Percentiles rank a stretch among this genome's conserved stretches.
Evolutionary conservation across 2,888 invertebrate genomes (phyloP).

Genomic region (Chorisops tibialis): DNA sequence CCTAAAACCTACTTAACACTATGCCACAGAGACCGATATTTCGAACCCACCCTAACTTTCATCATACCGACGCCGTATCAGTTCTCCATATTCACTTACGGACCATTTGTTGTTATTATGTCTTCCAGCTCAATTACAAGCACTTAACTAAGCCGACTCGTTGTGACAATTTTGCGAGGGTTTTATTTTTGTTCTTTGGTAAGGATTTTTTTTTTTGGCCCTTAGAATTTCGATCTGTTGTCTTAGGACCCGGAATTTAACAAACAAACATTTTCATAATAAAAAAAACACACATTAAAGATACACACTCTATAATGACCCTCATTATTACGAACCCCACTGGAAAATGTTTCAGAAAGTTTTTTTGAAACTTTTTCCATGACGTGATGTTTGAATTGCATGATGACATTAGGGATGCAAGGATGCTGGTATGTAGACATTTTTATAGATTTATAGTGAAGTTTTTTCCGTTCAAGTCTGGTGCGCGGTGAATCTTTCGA

Average conservation of each 20-base stretch:
- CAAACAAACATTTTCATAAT: constrained; percentile 12
- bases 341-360: background rate
- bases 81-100: background rate
- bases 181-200: too few species aligned
- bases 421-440: constrained; percentile 4
- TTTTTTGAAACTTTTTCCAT: background rate
- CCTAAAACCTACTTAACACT: background rate
- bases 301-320: constrained; percentile 15
- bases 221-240: constrained; percentile 23
- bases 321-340: constrained; percentile 15
- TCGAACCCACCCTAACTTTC: background rate
- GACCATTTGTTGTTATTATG: constrained; percentile 26
- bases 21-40: background rate
- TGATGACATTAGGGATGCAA: too few species aligned
- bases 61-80: background rate
- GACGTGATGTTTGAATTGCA: too few species aligned
- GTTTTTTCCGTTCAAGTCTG: too few species aligned
- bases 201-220: background rate
- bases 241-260: constrained; percentile 26
- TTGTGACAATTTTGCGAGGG: constrained; percentile 15
- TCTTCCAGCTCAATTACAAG: constrained; percentile 30
- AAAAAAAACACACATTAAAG: background rate
- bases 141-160: constrained; percentile 27
- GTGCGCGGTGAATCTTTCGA: background rate
- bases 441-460: constrained; percentile 20